A percentile compares a stretch with the other conserved stretches of the same genome.
These are phyloP conservation scores for Aldrovandia affinis DNA, from an alignment of 2,797 vertebrate genomes.

Conservation along the genomic window DNA sequence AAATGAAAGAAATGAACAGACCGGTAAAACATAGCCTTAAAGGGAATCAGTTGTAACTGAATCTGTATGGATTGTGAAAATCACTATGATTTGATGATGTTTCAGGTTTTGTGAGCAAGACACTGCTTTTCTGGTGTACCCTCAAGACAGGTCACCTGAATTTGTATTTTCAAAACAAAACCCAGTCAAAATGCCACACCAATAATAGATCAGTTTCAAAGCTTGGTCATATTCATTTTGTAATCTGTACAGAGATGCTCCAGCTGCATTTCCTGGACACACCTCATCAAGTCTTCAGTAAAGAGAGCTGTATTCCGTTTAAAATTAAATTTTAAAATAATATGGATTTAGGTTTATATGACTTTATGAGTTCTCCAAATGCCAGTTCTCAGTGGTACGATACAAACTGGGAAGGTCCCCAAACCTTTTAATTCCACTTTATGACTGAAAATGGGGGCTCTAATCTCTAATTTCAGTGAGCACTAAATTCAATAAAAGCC, in stretches of 20 bases:
- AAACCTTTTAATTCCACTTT: slow-evolving; percentile 67
- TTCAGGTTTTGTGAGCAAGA: neutral
- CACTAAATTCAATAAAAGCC: slow-evolving; percentile 74
- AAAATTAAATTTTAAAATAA: slow-evolving; percentile 2
- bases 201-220: neutral
- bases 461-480: slow-evolving; percentile 71
- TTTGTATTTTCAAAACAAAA: neutral
- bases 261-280: neutral
- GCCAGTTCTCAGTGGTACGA: neutral
- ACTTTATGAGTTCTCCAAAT: slow-evolving; percentile 18
- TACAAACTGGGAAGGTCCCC: slow-evolving; percentile 42
- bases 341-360: neutral
- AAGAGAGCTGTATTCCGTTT: slow-evolving; percentile 12
- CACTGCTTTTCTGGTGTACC: neutral
- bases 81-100: neutral
- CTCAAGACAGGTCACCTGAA: neutral
- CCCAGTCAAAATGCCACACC: neutral
- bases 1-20: neutral
- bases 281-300: slow-evolving; percentile 12
- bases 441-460: slow-evolving; percentile 56
- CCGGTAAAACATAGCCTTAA: neutral
- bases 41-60: neutral
- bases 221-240: slow-evolving; percentile 12
- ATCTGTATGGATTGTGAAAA: neutral
- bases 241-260: neutral